Percentiles rank a stretch among this genome's conserved stretches.
Evolutionary conservation across 1,140 invertebrate species (phyloP).

Genomic region (Drosophila mojavensis): DNA sequence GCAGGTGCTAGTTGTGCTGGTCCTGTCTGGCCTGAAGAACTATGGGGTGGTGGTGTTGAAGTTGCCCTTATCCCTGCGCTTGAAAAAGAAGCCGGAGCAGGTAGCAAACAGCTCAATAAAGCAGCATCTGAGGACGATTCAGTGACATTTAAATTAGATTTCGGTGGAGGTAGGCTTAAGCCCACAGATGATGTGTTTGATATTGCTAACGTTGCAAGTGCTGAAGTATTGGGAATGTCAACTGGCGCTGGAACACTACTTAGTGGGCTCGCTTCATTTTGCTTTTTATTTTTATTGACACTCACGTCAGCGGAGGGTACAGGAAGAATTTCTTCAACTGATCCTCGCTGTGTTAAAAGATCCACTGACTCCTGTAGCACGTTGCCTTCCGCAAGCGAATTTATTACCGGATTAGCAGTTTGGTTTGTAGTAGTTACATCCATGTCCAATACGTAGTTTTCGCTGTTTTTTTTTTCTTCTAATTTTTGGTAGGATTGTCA

Average conservation of each 20-base stretch:
- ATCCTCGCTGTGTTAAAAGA: conserved; percentile 6
- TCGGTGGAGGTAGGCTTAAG: conserved; percentile 60
- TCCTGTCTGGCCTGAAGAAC: conserved; percentile 24
- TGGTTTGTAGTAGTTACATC: conserved; percentile 46
- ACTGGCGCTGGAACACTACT: background rate
- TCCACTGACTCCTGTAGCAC: conserved; percentile 16
- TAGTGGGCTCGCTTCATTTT: conserved; percentile 5
- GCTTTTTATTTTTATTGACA: conserved; percentile 27
- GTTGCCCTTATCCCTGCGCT: conserved; percentile 20
- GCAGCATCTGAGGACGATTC: conserved; percentile 23
- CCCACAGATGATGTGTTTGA: conserved; percentile 20
- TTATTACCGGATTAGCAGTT: conserved; percentile 40
- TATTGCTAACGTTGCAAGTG: conserved; percentile 17
- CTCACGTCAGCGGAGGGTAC: background rate
- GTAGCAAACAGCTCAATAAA: conserved; percentile 34
- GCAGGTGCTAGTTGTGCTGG: conserved; percentile 14
- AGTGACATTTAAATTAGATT: conserved; percentile 32
- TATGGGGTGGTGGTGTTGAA: conserved; percentile 22
- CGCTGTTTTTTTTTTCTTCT: background rate
- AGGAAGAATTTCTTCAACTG: background rate
- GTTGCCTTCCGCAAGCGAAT: conserved; percentile 30
- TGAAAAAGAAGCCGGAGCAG: conserved; percentile 28
- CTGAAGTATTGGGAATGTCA: conserved; percentile 5
- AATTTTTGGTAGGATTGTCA: background rate
- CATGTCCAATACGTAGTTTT: conserved; percentile 49